These are phyloP conservation scores for Nycteola revayana DNA, from an alignment of 2,888 invertebrate genomes.

Conservation along the genomic window DNA sequence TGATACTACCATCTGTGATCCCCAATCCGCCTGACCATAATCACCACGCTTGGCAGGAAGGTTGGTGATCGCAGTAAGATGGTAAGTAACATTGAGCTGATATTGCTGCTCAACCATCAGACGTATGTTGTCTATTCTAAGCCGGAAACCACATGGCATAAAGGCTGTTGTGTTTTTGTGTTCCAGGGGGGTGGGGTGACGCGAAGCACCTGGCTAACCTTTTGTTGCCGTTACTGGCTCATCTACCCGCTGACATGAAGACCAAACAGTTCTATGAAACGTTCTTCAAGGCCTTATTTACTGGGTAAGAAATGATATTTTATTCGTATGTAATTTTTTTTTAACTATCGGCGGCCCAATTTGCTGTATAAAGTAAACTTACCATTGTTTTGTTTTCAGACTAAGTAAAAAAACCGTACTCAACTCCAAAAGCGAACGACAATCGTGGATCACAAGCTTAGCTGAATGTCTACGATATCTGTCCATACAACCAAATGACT, in stretches of 20 bases:
- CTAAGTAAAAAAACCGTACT: constrained; percentile 82
- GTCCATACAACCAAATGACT: constrained; percentile 40
- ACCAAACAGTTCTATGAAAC: constrained; percentile 81
- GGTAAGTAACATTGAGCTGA: too few species aligned
- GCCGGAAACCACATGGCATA: too few species aligned
- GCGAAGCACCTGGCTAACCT: constrained; percentile 87
- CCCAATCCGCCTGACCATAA: too few species aligned
- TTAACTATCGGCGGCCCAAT: too few species aligned
- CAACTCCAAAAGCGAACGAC: constrained; percentile 85
- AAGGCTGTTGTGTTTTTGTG: too few species aligned
- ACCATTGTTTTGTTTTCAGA: constrained; percentile 62
- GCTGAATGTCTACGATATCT: constrained; percentile 86
- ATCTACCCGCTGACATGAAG: constrained; percentile 81
- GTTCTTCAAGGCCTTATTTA: constrained; percentile 86
- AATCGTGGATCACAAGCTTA: constrained; percentile 85
- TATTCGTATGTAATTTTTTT: too few species aligned
- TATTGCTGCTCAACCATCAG: too few species aligned
- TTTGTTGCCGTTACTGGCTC: constrained; percentile 88
- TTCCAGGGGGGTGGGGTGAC: constrained; percentile 88
- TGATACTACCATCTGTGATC: too few species aligned
- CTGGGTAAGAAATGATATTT: constrained; percentile 76
- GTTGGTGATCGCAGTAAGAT: too few species aligned
- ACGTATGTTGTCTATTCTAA: too few species aligned
- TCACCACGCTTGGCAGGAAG: too few species aligned
- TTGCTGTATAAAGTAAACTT: background rate